Percentiles rank a stretch among this genome's conserved stretches.
Evolutionary conservation across 2,113 vertebrate species (phyloP).

Genomic region (Tricholaema leucomelas): DNA sequence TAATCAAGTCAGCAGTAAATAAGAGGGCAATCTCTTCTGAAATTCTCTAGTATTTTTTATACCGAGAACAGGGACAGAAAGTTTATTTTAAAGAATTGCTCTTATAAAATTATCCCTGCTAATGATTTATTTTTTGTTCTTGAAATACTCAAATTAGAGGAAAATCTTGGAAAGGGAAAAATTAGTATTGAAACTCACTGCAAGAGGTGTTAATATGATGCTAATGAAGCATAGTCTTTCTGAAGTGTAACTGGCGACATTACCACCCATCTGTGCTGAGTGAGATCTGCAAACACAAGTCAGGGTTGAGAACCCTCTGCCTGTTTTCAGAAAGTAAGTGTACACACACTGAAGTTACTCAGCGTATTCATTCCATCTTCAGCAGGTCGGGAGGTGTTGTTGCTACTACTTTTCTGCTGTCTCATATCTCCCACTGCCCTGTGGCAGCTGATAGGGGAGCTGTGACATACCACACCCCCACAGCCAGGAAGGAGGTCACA

Average conservation of each 20-base stretch:
- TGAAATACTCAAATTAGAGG: background rate
- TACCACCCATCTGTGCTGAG: background rate
- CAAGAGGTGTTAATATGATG: background rate
- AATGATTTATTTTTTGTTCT: background rate
- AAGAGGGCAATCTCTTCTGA: too few species aligned
- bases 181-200: background rate
- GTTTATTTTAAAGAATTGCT: background rate
- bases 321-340: slow-evolving; percentile 1
- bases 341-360: slow-evolving; percentile 19
- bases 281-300: background rate
- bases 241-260: background rate
- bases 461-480: slow-evolving; percentile 64
- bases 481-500: slow-evolving; percentile 30
- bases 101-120: background rate
- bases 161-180: background rate
- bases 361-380: background rate
- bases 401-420: slow-evolving; percentile 57
- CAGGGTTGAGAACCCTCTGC: slow-evolving; percentile 9
- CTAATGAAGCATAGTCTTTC: background rate
- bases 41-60: background rate
- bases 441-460: slow-evolving; percentile 66
- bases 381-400: background rate
- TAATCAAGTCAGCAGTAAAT: too few species aligned
- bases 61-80: background rate
- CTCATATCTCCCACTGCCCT: slow-evolving; percentile 61